Evolutionary conservation across 2,888 invertebrate genomes (phyloP), one percentile per base, ranked within the genome.

Genomic region (Papilio gigon): DNA sequence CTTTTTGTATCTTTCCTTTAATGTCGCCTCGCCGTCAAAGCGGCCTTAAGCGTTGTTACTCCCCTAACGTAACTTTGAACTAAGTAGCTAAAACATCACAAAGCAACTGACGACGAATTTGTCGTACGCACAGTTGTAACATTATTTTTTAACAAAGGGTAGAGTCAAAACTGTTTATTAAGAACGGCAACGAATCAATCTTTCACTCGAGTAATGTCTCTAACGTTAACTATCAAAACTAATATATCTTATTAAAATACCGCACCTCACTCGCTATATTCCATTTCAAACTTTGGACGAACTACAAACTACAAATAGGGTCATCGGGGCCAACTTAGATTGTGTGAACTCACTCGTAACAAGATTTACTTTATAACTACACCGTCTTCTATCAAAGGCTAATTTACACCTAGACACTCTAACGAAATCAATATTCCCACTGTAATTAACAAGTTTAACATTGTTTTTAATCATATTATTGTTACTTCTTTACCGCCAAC

Each of bases 1-100:
- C 66, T 60, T 44, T 66, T 66, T 66, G 60, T 47, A 50, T 62
- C 53, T 67, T 56, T 62, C 30, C 61, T 42, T 67, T 62, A 53
- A 62, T 62, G 67, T 67, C 33, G 53, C 22, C 27, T 67, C 42
- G 53, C 42, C 27, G 53, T 53, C 42, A 56, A 66, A 47, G 44
- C 25, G n/a, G 33, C 33, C 33, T 42, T 59, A 44, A 65, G 33
- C 44, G 65, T 58, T 42, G 65, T 42, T 59, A 22, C 17, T 58
- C 33, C 58, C 65, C 44, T 58, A 44, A 40, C 33, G 25, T 53
- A 17, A 64, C 64, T 53, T 64, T 64, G 53, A 64, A 64, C 64
- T 53, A 53, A 47, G 63, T 47, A 62, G n/a, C 44, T 56, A 30
- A 30, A 30, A 27, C 17, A 14, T 22, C 4, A 47, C 47, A 22